Percentiles rank a stretch among this genome's conserved stretches.
These are phyloP conservation scores for Oscheius sp. DNA, from an alignment of 2,888 invertebrate species.

Conservation along the genomic window DNA sequence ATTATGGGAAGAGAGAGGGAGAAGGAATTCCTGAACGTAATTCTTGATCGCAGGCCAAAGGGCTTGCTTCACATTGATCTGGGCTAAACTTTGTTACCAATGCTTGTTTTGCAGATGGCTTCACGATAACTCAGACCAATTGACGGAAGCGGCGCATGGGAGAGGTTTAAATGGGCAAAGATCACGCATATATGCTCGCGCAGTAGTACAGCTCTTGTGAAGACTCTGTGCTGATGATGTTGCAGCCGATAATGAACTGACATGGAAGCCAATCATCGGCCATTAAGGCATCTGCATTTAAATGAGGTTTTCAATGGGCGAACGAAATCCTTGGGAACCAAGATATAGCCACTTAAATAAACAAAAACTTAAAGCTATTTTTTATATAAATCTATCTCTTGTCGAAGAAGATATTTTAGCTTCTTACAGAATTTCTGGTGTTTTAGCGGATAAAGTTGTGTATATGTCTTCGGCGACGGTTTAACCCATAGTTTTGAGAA, in stretches of 20 bases:
- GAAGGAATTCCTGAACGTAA: not conserved
- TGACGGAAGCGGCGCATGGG: not conserved
- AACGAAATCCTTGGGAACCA: not conserved
- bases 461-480: not conserved
- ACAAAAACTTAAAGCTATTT: not conserved
- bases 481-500: not conserved
- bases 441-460: not conserved
- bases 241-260: constrained; percentile 9
- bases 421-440: not conserved
- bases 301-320: not conserved
- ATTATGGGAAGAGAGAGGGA: not conserved
- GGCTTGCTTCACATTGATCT: not conserved
- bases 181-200: not conserved
- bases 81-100: constrained; percentile 3
- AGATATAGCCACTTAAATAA: not conserved
- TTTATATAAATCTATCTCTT: too few species aligned
- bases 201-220: not conserved
- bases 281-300: constrained; percentile 3
- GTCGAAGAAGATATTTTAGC: not conserved
- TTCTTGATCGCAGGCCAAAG: not conserved
- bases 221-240: constrained; percentile 9
- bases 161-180: constrained; percentile 9
- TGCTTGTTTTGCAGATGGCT: constrained; percentile 10
- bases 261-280: constrained; percentile 2
- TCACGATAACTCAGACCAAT: constrained; percentile 13